phyloP scores from a whole-genome alignment of 2,797 vertebrate species.

The Brachyalestes nurse region DNA sequence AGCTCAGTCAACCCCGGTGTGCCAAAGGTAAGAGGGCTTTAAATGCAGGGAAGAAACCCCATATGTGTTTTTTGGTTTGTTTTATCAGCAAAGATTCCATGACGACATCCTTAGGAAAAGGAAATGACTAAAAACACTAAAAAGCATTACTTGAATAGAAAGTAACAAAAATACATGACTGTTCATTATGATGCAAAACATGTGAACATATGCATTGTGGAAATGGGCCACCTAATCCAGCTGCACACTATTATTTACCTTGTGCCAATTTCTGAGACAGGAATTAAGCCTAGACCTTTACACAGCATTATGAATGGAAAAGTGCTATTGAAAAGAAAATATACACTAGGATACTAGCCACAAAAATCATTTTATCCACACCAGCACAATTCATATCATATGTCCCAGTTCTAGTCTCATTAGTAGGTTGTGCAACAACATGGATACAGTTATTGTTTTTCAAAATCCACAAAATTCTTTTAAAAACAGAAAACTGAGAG shows the following conservation, averaged over 20 bases:
- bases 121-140: neutral
- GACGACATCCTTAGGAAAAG: neutral
- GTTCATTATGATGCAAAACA: neutral
- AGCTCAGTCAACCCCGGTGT: slow-evolving; percentile 83
- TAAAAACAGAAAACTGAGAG: neutral
- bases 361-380: no score
- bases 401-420: neutral
- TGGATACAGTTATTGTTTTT: neutral
- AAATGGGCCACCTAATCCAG: neutral
- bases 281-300: no score
- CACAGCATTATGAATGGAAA: no score
- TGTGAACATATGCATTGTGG: neutral
- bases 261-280: no score
- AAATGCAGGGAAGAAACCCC: slow-evolving; percentile 11
- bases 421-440: neutral
- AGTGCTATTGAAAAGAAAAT: no score
- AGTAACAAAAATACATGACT: neutral
- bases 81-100: slow-evolving; percentile 8
- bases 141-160: neutral
- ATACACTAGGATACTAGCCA: no score
- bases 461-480: neutral
- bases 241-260: neutral
- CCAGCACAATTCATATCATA: neutral
- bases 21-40: slow-evolving; percentile 88
- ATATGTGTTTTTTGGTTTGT: neutral